A percentile compares a stretch with the other conserved stretches of the same genome.
Conservation (phyloP, 1,140 invertebrate genomes). For the Archegozetes longisetosus region DNA sequence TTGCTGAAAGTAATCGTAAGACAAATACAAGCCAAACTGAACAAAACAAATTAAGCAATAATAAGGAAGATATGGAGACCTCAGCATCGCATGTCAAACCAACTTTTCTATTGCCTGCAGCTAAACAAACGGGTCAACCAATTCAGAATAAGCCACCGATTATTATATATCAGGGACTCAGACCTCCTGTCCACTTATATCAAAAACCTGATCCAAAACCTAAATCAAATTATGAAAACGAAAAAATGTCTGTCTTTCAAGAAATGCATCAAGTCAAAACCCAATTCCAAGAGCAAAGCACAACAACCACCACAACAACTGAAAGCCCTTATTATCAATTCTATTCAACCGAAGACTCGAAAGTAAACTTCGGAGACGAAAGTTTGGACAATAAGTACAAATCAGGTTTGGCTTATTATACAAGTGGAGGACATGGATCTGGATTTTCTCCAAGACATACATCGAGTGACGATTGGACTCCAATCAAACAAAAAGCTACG, state of each 20-base stretch:
- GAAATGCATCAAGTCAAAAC: not conserved
- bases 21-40: not conserved
- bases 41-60: not conserved
- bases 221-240: not conserved
- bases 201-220: not conserved
- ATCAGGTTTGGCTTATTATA: not conserved
- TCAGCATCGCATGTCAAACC: not conserved
- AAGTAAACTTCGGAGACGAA: not conserved
- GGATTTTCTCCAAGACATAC: not conserved
- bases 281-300: not conserved
- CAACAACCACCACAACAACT: not conserved
- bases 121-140: not conserved
- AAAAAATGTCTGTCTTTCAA: not conserved
- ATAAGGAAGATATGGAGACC: not conserved
- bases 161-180: conserved; percentile 31
- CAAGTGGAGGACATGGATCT: not conserved
- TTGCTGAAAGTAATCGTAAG: not conserved
- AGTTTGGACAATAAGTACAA: not conserved
- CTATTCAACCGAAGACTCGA: not conserved
- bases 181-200: conserved; percentile 30
- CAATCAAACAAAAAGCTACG: not conserved
- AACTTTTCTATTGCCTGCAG: not conserved
- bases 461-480: not conserved
- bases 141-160: conserved; percentile 30
- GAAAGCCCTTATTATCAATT: not conserved